Conservation (phyloP, 2,113 vertebrate genomes). For the Ammodytes dubius region DNA sequence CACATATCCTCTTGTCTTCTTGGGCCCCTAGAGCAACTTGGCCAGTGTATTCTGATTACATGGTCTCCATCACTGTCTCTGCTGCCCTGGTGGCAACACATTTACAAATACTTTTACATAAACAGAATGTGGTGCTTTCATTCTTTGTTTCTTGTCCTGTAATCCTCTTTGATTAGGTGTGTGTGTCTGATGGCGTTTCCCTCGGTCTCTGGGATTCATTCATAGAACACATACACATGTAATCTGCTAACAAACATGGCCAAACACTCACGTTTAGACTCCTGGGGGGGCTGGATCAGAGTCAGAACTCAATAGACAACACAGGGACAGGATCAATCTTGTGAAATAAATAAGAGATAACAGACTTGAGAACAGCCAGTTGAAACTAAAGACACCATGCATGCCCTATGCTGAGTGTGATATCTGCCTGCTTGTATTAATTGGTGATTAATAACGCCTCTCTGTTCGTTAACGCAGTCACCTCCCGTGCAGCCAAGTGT, state of each 20-base stretch:
- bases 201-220: slow-evolving; percentile 60
- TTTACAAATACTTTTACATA: slow-evolving; percentile 63
- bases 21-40: slow-evolving; percentile 85
- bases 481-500: slow-evolving; percentile 97
- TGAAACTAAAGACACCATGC: slow-evolving; percentile 80
- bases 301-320: slow-evolving; percentile 76
- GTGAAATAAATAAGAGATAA: slow-evolving; percentile 80
- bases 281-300: slow-evolving; percentile 72
- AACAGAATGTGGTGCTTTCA: slow-evolving; percentile 53
- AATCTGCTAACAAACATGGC: slow-evolving; percentile 90
- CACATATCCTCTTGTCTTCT: slow-evolving; percentile 89
- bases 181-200: slow-evolving; percentile 61
- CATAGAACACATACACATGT: slow-evolving; percentile 79
- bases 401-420: slow-evolving; percentile 74
- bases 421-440: slow-evolving; percentile 91
- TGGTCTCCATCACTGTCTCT: slow-evolving; percentile 74
- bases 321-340: slow-evolving; percentile 78
- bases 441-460: slow-evolving; percentile 96
- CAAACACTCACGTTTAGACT: slow-evolving; percentile 80
- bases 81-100: slow-evolving; percentile 83
- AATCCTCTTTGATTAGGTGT: slow-evolving; percentile 66
- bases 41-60: slow-evolving; percentile 75
- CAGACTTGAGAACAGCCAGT: slow-evolving; percentile 69
- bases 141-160: slow-evolving; percentile 55
- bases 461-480: slow-evolving; percentile 95